Base-by-base conservation (phyloP, 1,140 invertebrate species). In the Papilio polytes region DNA sequence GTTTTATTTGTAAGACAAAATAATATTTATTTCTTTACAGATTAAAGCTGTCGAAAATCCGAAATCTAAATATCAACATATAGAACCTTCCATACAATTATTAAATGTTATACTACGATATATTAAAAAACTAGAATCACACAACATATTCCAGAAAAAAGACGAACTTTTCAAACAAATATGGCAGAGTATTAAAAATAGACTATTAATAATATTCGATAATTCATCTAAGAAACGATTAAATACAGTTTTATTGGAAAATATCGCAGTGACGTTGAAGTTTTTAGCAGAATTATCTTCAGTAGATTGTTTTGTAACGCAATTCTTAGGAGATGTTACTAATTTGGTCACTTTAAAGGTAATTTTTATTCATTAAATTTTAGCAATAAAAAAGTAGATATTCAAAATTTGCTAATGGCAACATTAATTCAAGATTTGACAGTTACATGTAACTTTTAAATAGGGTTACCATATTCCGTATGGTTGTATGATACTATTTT, bases 91-190 rank as follows among this genome's bases (percentile, higher is more conserved):
- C 0, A 78, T 94, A 15, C 87, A 92, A 77, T 82, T 94, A 0
- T 51, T 95, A 41, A 94, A 88, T 46, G 83, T 92, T 0, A 83
- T 85, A 3, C 74, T 95, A 18, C 81, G 92, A 22, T 88, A 93
- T 66, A 86, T 92, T 13, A 94, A 92, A 53, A 95, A 92, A 82
- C 81, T 95, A 1, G 92, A 92, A 80, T 82, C 85, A 0, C 90
- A 94, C 51, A 41, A 84, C 3, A 87, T 92, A n/a, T 94, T 93
- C 81, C 70, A 88, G 79, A 83, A 89, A 8, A 93, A 91, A 84
- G 92, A 94, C 66, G 84, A 88, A 82, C n/a, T 92, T 7, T 91
- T 92, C 51, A 51, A 85, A 12, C 80, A 88, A 81, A 90, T 92
- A 74, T 95, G 92, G 92, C 76, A 82, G 0, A 85, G 88, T 77